A percentile compares a stretch with the other conserved stretches of the same genome.
Conservation (phyloP, 2,888 invertebrate species). For the Drosophila neoperkinsi region DNA sequence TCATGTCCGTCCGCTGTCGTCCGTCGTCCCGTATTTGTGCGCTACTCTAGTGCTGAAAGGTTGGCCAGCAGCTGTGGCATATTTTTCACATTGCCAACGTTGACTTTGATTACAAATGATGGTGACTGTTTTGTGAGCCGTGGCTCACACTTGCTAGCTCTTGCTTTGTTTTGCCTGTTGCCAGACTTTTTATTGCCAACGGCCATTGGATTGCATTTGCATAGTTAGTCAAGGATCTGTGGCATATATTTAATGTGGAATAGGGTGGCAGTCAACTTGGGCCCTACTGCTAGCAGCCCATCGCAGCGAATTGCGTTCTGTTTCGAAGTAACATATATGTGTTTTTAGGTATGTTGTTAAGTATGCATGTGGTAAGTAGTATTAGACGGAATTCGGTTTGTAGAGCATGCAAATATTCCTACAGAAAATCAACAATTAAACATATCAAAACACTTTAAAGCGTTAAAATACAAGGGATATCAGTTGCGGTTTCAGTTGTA, state of each 20-base stretch:
- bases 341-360: not conserved
- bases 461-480: not conserved
- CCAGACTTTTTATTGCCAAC: conserved; percentile 48
- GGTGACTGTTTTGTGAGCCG: conserved; percentile 38
- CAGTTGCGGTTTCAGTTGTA: conserved; percentile 21
- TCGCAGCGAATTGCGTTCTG: conserved; percentile 45
- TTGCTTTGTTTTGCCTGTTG: conserved; percentile 35
- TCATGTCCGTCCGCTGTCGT: conserved; percentile 19
- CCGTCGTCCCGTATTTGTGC: conserved; percentile 28
- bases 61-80: conserved; percentile 49
- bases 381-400: conserved; percentile 32
- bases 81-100: conserved; percentile 50
- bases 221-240: conserved; percentile 61
- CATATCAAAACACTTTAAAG: conserved; percentile 33
- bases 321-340: conserved; percentile 21
- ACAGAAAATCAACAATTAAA: conserved; percentile 48
- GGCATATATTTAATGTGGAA: conserved; percentile 46
- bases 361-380: conserved; percentile 12
- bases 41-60: conserved; percentile 41
- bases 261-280: conserved; percentile 28
- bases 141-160: conserved; percentile 31
- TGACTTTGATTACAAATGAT: conserved; percentile 77
- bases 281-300: conserved; percentile 26
- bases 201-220: conserved; percentile 67
- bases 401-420: conserved; percentile 50